These are phyloP conservation scores for Styela plicata DNA, from an alignment of 23 tunicate species.

Conservation along the genomic window DNA sequence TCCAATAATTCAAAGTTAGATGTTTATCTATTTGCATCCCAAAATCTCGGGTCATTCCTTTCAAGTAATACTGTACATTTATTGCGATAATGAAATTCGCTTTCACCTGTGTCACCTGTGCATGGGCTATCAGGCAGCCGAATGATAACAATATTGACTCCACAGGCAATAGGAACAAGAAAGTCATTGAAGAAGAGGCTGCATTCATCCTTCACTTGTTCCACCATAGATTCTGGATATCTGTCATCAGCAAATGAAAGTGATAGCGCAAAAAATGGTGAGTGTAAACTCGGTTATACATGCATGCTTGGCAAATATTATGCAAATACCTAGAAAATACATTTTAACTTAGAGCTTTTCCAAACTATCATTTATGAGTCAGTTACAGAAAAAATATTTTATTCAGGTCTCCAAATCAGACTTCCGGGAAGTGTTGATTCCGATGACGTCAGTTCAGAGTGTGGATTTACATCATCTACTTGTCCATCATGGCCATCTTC, in stretches of 20 bases:
- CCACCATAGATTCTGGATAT: slow-evolving; percentile 24
- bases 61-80: no score
- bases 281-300: not conserved
- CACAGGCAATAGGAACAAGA: slow-evolving; percentile 10
- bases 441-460: slow-evolving; percentile 3
- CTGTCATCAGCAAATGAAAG: slow-evolving; percentile 17
- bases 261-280: not conserved
- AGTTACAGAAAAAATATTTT: not conserved
- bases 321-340: no score
- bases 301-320: no score
- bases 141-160: not conserved
- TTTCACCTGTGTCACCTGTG: no score
- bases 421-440: slow-evolving; percentile 3
- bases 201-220: slow-evolving; percentile 1
- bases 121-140: no score
- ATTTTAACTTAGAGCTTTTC: no score
- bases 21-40: no score
- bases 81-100: no score
- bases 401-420: not conserved
- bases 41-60: no score
- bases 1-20: no score
- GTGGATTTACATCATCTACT: slow-evolving; percentile 7
- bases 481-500: slow-evolving; percentile 10
- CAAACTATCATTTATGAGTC: no score
- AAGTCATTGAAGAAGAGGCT: not conserved